Evolutionary conservation across 2,113 vertebrate genomes (phyloP).

Genomic region (Hyla sarda): DNA sequence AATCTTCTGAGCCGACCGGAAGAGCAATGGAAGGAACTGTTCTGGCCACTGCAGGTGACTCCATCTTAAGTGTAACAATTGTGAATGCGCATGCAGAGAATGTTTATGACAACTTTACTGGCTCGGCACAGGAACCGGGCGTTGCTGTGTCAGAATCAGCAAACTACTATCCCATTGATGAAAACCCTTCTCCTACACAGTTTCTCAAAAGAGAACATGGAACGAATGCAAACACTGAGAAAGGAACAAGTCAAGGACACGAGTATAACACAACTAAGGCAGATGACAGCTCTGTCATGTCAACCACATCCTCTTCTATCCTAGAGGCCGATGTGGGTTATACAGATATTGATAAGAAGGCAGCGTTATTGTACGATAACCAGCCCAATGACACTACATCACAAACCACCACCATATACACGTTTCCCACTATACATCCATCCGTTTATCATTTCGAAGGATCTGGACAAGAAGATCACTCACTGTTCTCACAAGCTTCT

Average conservation of each 20-base stretch:
- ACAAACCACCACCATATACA: not conserved
- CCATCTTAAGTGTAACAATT: conserved; percentile 6
- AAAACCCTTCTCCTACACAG: not conserved
- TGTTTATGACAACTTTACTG: conserved; percentile 58
- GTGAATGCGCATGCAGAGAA: conserved; percentile 52
- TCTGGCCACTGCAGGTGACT: conserved; percentile 31
- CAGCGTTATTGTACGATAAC: not conserved
- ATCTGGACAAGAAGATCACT: conserved; percentile 43
- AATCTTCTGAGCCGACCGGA: not conserved
- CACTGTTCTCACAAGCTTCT: not conserved
- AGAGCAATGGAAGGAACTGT: not conserved
- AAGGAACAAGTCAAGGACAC: not conserved
- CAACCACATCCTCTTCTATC: not conserved
- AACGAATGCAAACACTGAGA: not conserved
- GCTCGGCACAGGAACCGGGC: not conserved
- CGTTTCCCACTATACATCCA: not conserved
- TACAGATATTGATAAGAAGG: not conserved
- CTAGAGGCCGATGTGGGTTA: not conserved
- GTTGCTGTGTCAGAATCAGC: conserved; percentile 25
- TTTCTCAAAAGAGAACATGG: not conserved
- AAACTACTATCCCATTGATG: not conserved
- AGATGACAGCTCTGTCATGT: not conserved
- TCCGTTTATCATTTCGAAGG: conserved; percentile 27
- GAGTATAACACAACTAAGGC: not conserved
- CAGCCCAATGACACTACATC: not conserved